These are phyloP conservation scores for Zootoca vivipara DNA, from an alignment of 2,113 vertebrate species.

Conservation along the genomic window DNA sequence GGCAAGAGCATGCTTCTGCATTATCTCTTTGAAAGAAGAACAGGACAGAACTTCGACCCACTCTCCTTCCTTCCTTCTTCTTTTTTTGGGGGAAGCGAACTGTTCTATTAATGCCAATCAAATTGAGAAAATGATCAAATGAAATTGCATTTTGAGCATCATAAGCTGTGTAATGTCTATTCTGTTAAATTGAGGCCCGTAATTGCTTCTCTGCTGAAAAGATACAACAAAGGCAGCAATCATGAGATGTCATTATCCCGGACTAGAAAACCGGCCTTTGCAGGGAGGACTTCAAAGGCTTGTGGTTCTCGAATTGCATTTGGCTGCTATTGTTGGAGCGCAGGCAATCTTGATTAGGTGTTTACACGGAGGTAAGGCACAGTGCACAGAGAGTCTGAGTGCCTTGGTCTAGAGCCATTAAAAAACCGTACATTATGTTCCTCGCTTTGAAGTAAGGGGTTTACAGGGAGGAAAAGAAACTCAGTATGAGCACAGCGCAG, in stretches of 20 bases:
- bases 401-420: slow-evolving; percentile 99
- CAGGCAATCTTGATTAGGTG: slow-evolving; percentile 99
- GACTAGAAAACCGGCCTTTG: slow-evolving; percentile 95
- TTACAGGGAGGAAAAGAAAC: slow-evolving; percentile 89
- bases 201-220: slow-evolving; percentile 97
- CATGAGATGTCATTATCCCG: slow-evolving; percentile 93
- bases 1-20: slow-evolving; percentile 82
- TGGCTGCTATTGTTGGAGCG: slow-evolving; percentile 97
- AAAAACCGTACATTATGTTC: slow-evolving; percentile 99
- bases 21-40: slow-evolving; percentile 86
- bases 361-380: slow-evolving; percentile 97
- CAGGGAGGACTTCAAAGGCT: slow-evolving; percentile 97
- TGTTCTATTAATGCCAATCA: slow-evolving; percentile 99
- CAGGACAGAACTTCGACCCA: slow-evolving; percentile 88
- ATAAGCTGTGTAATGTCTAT: slow-evolving; percentile 99
- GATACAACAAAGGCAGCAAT: slow-evolving; percentile 99
- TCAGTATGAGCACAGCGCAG: slow-evolving; percentile 89
- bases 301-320: slow-evolving; percentile 98
- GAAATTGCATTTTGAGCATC: slow-evolving; percentile 96
- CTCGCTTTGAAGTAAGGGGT: slow-evolving; percentile 98
- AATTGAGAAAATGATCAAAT: slow-evolving; percentile 96
- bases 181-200: slow-evolving; percentile 96
- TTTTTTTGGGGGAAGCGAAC: slow-evolving; percentile 65
- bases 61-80: slow-evolving; percentile 70
- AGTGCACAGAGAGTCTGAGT: slow-evolving; percentile 91